phyloP scores from a whole-genome alignment of 2,113 vertebrate species.

The Rutilus rutilus region DNA sequence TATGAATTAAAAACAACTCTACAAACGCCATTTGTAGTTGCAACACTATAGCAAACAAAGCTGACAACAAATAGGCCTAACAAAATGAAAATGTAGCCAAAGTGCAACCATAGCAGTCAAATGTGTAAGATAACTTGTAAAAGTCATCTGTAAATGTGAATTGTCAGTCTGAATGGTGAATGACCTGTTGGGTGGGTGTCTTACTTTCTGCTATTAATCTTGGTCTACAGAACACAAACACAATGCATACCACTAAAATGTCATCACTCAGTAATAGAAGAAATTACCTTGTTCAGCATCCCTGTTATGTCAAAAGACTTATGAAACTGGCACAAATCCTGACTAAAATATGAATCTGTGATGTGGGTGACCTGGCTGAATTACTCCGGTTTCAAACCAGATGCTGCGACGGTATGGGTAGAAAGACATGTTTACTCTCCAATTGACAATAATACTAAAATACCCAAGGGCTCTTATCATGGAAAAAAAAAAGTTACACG shows the following conservation, averaged over 20 bases:
- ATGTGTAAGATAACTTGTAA: neutral
- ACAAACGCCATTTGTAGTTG: neutral
- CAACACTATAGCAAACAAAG: neutral
- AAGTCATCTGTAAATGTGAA: neutral
- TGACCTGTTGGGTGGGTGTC: neutral
- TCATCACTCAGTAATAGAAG: neutral
- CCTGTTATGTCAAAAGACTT: neutral
- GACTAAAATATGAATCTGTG: neutral
- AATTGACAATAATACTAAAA: neutral
- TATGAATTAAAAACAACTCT: neutral
- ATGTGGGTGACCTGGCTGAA: slow-evolving; percentile 9
- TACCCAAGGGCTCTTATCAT: neutral
- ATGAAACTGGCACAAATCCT: slow-evolving; percentile 11
- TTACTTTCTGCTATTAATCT: neutral
- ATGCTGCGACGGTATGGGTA: neutral
- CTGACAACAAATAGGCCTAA: neutral
- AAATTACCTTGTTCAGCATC: neutral
- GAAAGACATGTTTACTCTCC: neutral
- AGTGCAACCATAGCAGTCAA: neutral
- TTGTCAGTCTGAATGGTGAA: neutral
- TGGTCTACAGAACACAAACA: neutral
- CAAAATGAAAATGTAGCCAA: neutral
- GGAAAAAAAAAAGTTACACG: neutral
- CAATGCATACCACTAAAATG: neutral
- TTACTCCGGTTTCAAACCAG: neutral